These are phyloP conservation scores for Poecilia velifera DNA, from an alignment of 2,797 vertebrate genomes.

Conservation along the genomic window DNA sequence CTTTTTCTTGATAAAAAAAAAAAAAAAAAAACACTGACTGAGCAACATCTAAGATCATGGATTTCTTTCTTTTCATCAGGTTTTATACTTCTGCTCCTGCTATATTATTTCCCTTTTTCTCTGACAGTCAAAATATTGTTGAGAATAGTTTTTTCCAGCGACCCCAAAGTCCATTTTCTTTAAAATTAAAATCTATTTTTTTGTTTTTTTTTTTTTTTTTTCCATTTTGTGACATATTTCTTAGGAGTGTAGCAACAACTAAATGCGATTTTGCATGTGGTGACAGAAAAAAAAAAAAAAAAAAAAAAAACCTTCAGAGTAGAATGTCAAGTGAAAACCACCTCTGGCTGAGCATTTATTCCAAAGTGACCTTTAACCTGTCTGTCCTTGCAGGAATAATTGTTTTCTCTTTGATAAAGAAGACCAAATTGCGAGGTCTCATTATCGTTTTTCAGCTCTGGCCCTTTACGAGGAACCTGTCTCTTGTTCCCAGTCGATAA, in stretches of 20 bases:
- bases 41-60: neutral
- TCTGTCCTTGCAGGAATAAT: constrained; percentile 41
- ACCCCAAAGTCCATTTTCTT: neutral
- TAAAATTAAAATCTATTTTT: neutral
- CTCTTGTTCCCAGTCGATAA: constrained; percentile 16
- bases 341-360: constrained; percentile 41
- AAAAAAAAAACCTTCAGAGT: constrained; percentile 6
- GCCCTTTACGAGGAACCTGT: constrained; percentile 7
- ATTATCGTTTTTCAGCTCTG: constrained; percentile 7
- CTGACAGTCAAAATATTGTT: neutral
- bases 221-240: neutral
- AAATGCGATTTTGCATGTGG: constrained; percentile 40
- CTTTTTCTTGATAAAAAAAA: neutral
- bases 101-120: neutral
- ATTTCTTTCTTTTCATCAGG: neutral
- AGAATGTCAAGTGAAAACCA: constrained; percentile 27
- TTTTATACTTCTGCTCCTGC: neutral
- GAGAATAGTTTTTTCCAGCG: neutral
- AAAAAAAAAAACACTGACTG: neutral
- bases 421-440: constrained; percentile 19
- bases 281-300: constrained; percentile 12
- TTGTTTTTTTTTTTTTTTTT: neutral
- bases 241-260: constrained; percentile 14
- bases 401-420: constrained; percentile 30
- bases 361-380: constrained; percentile 47